Evolutionary conservation across 2,113 vertebrate genomes (phyloP).

Genomic region (Limnothrissa miodon): DNA sequence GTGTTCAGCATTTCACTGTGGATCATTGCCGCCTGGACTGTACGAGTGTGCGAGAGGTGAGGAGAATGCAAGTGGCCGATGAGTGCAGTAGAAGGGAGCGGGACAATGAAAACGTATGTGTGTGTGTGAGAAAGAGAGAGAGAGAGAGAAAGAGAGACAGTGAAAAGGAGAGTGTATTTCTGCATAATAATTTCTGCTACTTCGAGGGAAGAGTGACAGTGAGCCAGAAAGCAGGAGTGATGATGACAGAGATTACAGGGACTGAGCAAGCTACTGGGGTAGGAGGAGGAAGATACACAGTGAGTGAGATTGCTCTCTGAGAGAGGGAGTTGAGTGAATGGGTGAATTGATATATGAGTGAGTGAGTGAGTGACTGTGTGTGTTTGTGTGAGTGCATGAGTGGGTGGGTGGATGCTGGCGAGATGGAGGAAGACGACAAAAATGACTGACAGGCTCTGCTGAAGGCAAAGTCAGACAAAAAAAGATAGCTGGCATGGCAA

Average conservation of each 20-base stretch:
- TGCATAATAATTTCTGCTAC: no score
- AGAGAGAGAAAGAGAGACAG: neutral
- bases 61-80: slow-evolving; percentile 20
- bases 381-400: neutral
- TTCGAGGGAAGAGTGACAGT: neutral
- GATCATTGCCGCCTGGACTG: slow-evolving; percentile 98
- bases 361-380: neutral
- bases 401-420: neutral
- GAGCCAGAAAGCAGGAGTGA: neutral
- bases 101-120: neutral
- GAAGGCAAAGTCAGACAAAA: neutral
- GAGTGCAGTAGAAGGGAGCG: neutral
- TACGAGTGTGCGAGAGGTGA: slow-evolving; percentile 96
- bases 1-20: slow-evolving; percentile 99
- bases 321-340: neutral
- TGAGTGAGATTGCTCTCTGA: neutral
- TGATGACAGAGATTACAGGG: neutral
- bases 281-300: neutral
- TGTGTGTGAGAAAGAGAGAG: neutral
- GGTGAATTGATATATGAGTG: neutral
- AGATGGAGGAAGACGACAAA: neutral
- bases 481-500: neutral
- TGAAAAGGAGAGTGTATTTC: neutral
- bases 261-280: neutral
- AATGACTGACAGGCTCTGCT: neutral